phyloP scores from a whole-genome alignment of 2,113 vertebrate species.

The Mohoua ochrocephala region DNA sequence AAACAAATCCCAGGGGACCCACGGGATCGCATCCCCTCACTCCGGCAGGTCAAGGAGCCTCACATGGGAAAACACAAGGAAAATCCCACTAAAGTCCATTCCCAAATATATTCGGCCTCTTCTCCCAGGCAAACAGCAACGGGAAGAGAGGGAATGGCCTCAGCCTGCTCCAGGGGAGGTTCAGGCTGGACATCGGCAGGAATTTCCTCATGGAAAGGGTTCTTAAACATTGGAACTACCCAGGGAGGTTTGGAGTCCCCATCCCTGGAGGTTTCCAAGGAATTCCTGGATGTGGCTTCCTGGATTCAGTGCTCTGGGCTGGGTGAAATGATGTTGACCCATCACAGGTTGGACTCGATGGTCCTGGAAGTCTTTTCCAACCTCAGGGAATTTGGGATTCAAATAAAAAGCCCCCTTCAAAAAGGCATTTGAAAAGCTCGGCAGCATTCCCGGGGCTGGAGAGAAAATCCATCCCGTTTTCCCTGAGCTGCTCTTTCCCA shows the following conservation, averaged over 20 bases:
- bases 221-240: neutral
- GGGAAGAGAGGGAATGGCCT: neutral
- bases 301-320: neutral
- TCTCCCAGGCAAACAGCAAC: neutral
- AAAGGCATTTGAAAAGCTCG: too few relatives aligned
- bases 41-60: neutral
- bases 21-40: rapidly evolving
- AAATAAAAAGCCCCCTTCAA: rapidly evolving
- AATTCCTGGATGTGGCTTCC: neutral
- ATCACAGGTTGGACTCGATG: neutral
- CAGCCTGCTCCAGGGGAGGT: neutral
- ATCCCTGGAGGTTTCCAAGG: neutral
- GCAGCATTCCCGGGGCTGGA: neutral
- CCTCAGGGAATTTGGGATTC: neutral
- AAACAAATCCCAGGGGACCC: neutral
- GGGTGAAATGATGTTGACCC: neutral
- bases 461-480: neutral
- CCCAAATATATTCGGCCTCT: rapidly evolving
- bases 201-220: neutral
- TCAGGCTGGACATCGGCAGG: neutral
- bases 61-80: neutral
- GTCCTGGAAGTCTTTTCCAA: neutral
- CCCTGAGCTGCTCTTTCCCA: neutral
- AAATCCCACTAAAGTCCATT: neutral
- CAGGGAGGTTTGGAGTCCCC: neutral